Evolutionary conservation across 2,113 vertebrate species (phyloP).

Genomic region (Epinephelus lanceolatus): DNA sequence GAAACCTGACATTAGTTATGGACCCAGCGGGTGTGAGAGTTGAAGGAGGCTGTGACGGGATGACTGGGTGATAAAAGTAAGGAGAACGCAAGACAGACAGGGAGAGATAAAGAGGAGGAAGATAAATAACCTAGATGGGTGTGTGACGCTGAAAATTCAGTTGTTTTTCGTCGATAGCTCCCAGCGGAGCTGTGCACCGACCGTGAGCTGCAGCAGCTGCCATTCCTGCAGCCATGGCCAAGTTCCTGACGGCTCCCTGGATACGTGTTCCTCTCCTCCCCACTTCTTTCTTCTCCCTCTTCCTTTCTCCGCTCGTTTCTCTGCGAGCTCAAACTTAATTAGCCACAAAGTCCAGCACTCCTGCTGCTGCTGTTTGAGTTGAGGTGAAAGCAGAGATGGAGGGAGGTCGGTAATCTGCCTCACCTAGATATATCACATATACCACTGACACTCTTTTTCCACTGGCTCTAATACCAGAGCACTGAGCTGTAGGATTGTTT

Average conservation of each 20-base stretch:
- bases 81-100: constrained; percentile 12
- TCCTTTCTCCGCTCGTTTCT: constrained; percentile 9
- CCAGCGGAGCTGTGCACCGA: constrained; percentile 41
- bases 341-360: constrained; percentile 34
- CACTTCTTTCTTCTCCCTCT: constrained; percentile 21
- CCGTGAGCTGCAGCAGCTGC: constrained; percentile 77
- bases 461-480: constrained; percentile 36
- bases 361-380: constrained; percentile 18
- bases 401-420: background rate
- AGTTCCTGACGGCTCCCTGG: constrained; percentile 76
- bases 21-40: background rate
- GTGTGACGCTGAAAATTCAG: constrained; percentile 42
- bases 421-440: constrained; percentile 24
- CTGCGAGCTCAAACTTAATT: constrained; percentile 40
- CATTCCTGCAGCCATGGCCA: constrained; percentile 68
- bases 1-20: constrained; percentile 3
- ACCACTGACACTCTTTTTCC: constrained; percentile 58
- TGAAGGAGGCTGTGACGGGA: background rate
- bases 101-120: background rate
- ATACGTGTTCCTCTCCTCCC: constrained; percentile 49
- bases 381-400: constrained; percentile 30
- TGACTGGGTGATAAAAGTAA: background rate
- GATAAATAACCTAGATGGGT: constrained; percentile 54
- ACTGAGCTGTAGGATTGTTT: constrained; percentile 7
- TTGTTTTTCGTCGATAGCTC: constrained; percentile 49